These are phyloP conservation scores for Colletes collaris DNA, from an alignment of 2,888 invertebrate genomes.

Conservation along the genomic window DNA sequence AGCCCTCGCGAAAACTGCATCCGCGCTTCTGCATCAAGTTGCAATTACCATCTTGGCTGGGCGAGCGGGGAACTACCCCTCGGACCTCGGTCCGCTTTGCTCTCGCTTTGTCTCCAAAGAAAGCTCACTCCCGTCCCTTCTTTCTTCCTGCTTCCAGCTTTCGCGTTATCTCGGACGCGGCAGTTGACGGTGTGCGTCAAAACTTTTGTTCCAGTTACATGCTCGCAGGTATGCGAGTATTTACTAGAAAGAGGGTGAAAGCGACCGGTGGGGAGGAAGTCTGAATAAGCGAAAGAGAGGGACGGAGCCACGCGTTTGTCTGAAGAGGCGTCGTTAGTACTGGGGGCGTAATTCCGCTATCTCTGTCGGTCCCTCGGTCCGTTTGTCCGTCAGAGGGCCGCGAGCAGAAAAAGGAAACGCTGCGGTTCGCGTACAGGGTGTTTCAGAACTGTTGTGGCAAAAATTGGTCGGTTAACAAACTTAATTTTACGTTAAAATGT, in stretches of 20 bases:
- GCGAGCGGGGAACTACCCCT: conserved; percentile 27
- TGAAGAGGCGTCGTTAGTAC: conserved; percentile 68
- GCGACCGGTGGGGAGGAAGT: conserved; percentile 4
- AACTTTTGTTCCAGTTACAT: conserved; percentile 68
- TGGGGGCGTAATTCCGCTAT: conserved; percentile 73
- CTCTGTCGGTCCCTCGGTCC: conserved; percentile 64
- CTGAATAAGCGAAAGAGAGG: conserved; percentile 49
- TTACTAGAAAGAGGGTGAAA: conserved; percentile 29
- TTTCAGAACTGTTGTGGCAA: background rate
- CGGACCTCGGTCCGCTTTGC: conserved; percentile 5
- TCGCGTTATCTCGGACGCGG: conserved; percentile 50
- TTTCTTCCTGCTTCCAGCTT: conserved; percentile 5
- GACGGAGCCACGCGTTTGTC: conserved; percentile 56
- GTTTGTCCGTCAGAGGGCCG: conserved; percentile 59
- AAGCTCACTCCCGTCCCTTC: conserved; percentile 26
- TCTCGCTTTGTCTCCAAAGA: conserved; percentile 48
- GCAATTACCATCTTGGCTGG: conserved; percentile 51
- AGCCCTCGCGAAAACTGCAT: conserved; percentile 25
- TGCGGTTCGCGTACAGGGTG: conserved; percentile 8
- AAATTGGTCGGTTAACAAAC: background rate
- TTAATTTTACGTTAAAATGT: no score
- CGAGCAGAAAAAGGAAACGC: conserved; percentile 21
- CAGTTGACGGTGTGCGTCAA: conserved; percentile 60
- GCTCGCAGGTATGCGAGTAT: conserved; percentile 37
- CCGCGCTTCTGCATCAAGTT: conserved; percentile 30